These are phyloP conservation scores for Cebidichthys violaceus DNA, from an alignment of 2,113 vertebrate species.

Conservation along the genomic window DNA sequence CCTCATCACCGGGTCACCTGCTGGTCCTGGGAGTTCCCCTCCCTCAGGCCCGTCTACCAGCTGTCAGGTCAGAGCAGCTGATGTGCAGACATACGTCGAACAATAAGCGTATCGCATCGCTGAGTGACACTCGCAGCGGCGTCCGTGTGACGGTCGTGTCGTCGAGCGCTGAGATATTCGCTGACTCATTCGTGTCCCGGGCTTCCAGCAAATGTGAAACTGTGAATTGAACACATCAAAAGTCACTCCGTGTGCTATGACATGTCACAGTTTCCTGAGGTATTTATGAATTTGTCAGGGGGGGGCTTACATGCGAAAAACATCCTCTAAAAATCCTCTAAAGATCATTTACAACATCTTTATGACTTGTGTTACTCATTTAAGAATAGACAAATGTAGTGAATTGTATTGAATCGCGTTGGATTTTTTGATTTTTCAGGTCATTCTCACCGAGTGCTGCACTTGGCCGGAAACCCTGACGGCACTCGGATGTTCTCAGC, in stretches of 20 bases:
- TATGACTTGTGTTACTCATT: neutral
- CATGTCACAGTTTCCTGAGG: neutral
- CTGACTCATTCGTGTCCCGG: slow-evolving; percentile 7
- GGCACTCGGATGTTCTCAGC: slow-evolving; percentile 79
- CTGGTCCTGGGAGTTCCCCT: slow-evolving; percentile 80
- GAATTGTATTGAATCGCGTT: neutral
- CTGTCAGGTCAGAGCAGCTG: slow-evolving; percentile 73
- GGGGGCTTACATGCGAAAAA: neutral
- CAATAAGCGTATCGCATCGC: neutral
- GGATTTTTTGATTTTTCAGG: slow-evolving; percentile 67
- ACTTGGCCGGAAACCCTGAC: slow-evolving; percentile 77
- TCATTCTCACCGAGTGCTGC: slow-evolving; percentile 82
- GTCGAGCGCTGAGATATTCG: neutral
- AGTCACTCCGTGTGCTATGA: neutral
- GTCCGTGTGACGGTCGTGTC: slow-evolving; percentile 14
- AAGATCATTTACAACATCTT: neutral
- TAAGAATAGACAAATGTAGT: neutral
- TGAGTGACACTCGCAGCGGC: slow-evolving; percentile 9
- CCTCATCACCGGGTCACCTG: slow-evolving; percentile 79
- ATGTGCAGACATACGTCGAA: neutral
- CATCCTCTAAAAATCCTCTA: neutral
- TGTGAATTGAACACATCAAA: neutral
- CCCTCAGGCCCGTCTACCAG: slow-evolving; percentile 68
- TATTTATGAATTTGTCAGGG: neutral
- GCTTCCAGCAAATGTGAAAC: slow-evolving; percentile 31